These are phyloP conservation scores for Drosophila sechellia DNA, from an alignment of 1,140 invertebrate genomes.

Conservation along the genomic window DNA sequence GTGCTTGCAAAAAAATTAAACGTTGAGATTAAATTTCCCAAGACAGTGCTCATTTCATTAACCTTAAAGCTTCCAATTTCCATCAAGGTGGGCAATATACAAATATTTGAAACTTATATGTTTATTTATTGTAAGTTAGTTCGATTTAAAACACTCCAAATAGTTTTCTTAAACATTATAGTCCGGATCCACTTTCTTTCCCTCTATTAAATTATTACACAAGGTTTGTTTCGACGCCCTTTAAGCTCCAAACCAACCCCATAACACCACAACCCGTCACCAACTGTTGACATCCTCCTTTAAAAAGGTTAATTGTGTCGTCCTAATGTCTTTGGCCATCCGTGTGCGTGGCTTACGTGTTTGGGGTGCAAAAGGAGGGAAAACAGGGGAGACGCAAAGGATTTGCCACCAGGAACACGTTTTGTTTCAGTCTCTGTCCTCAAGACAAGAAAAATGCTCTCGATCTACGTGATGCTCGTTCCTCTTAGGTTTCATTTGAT, in stretches of 20 bases:
- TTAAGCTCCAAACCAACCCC: slow-evolving; percentile 11
- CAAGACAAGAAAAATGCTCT: slow-evolving; percentile 37
- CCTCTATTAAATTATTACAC: neutral
- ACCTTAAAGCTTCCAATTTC: neutral
- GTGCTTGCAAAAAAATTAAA: slow-evolving; percentile 11
- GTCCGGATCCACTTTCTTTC: too few relatives aligned
- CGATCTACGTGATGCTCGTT: slow-evolving; percentile 47
- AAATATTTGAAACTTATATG: too few relatives aligned
- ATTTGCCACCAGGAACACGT: slow-evolving; percentile 41
- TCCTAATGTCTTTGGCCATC: slow-evolving; percentile 51
- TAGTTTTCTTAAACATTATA: too few relatives aligned
- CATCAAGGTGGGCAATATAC: neutral
- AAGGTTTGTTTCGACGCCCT: slow-evolving; percentile 3
- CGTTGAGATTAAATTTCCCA: slow-evolving; percentile 1
- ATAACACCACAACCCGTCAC: slow-evolving; percentile 18
- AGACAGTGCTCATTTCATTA: slow-evolving; percentile 13
- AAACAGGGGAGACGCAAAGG: slow-evolving; percentile 5
- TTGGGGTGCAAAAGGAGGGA: slow-evolving; percentile 10
- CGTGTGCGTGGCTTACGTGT: slow-evolving; percentile 55
- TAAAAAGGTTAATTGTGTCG: slow-evolving; percentile 58
- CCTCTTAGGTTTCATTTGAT: slow-evolving; percentile 32
- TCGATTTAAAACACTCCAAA: too few relatives aligned
- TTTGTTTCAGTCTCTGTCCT: slow-evolving; percentile 48
- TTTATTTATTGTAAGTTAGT: too few relatives aligned
- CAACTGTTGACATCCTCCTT: slow-evolving; percentile 46